These are phyloP conservation scores for Drosophila leontia DNA, from an alignment of 1,140 invertebrate genomes.

Conservation along the genomic window DNA sequence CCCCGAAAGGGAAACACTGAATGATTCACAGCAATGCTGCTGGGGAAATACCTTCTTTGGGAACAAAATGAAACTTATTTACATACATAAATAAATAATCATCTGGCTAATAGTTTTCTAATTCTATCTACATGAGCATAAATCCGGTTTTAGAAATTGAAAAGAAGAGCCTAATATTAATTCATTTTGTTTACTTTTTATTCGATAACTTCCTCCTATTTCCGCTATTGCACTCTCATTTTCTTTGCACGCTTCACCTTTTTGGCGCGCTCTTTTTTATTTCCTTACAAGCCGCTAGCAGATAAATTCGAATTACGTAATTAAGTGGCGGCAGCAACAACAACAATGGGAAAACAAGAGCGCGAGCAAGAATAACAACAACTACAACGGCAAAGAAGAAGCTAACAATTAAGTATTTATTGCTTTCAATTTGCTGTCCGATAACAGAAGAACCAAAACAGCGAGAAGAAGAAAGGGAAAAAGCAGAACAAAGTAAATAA, in stretches of 20 bases:
- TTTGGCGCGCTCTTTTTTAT: slow-evolving; percentile 31
- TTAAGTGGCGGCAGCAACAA: slow-evolving; percentile 43
- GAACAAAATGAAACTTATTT: not conserved
- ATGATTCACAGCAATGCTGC: slow-evolving; percentile 15
- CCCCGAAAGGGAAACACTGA: not conserved
- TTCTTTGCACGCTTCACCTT: slow-evolving; percentile 13
- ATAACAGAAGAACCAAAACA: slow-evolving; percentile 52
- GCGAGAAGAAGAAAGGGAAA: slow-evolving; percentile 23
- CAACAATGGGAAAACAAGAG: slow-evolving; percentile 9
- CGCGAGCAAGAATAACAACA: slow-evolving; percentile 4
- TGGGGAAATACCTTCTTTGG: slow-evolving; percentile 4
- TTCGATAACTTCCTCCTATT: not conserved
- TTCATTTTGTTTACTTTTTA: no score
- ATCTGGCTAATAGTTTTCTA: not conserved
- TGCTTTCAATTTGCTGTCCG: slow-evolving; percentile 75
- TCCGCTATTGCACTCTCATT: slow-evolving; percentile 4
- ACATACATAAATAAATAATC: not conserved
- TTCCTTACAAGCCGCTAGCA: slow-evolving; percentile 32
- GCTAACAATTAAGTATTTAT: slow-evolving; percentile 80
- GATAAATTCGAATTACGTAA: slow-evolving; percentile 78
- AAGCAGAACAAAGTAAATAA: slow-evolving; percentile 50
- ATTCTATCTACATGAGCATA: not conserved
- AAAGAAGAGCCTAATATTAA: not conserved
- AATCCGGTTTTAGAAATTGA: no score
- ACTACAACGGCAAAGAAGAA: slow-evolving; percentile 9